Base-by-base conservation (phyloP, 2,888 invertebrate species). In the Mesopsocus fuscifrons region DNA sequence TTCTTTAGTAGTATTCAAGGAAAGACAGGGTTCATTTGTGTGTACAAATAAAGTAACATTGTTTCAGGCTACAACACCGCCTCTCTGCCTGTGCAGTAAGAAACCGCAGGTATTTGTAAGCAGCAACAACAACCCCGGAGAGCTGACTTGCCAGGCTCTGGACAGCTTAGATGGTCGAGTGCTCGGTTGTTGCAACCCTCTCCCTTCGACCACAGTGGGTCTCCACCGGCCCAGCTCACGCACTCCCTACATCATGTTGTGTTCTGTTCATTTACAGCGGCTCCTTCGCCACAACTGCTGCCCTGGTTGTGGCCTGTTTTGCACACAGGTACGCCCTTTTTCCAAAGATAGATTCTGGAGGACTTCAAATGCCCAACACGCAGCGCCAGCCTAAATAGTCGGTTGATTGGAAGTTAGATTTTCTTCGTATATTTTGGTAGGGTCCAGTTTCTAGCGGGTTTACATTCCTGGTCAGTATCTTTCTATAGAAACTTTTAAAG, bases 291-390 rank as follows among this genome's bases (percentile, higher is more conserved):
- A 92, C 60, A 84, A 88, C 59, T 88, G 88, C 59, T 92, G 91
- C 56, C 82, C 89, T 0, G 77, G 78, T 1, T 92, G 92, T 61
- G 84, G 91, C 4, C 64, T 85, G 42, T 92, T 87, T 59, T 91
- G 91, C 57, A 79, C 87, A 4, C 85, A 88, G 72, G 83, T 80
- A 53, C 50, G n/a, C n/a, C n/a, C n/a, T n/a, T n/a, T n/a, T n/a
- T n/a, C n/a, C n/a, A n/a, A n/a, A n/a, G n/a, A n/a, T n/a, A n/a
- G n/a, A n/a, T n/a, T n/a, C n/a, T n/a, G n/a, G n/a, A n/a, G n/a
- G n/a, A n/a, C n/a, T n/a, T n/a, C n/a, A n/a, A n/a, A n/a, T n/a
- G n/a, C n/a, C n/a, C n/a, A 44, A 41, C 16, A 20, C 26, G 17
- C 34, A 33, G 35, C 4, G 33, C n/a, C 34, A 8, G 33, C 32